Conservation (phyloP, 2,888 invertebrate species). For the Arge pagana region DNA sequence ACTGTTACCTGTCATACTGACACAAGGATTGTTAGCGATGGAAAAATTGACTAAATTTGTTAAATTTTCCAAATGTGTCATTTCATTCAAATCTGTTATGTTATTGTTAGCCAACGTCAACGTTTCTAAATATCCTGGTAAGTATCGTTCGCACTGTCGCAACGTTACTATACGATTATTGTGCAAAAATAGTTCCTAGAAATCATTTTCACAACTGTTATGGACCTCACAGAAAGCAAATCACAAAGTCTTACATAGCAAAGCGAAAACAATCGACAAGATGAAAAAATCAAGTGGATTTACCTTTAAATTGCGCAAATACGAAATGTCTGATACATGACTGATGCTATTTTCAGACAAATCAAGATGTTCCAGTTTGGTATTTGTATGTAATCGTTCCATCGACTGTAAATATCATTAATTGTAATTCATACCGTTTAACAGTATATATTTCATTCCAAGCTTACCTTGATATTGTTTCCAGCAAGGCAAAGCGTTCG, state of each 20-base stretch:
- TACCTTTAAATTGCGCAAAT: slow-evolving; percentile 82
- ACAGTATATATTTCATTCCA: neutral
- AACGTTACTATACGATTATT: slow-evolving; percentile 84
- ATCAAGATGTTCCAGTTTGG: slow-evolving; percentile 81
- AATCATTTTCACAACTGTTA: slow-evolving; percentile 31
- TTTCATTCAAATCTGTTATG: slow-evolving; percentile 83
- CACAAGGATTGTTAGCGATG: slow-evolving; percentile 86
- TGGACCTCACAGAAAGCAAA: slow-evolving; percentile 32
- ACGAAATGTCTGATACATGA: slow-evolving; percentile 82
- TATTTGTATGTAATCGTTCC: slow-evolving; percentile 83
- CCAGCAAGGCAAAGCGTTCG: slow-evolving; percentile 83
- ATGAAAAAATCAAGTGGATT: slow-evolving; percentile 35
- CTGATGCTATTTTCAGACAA: slow-evolving; percentile 88
- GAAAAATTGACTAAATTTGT: slow-evolving; percentile 79
- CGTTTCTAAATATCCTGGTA: slow-evolving; percentile 75
- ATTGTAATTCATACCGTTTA: neutral
- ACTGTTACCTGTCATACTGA: slow-evolving; percentile 75
- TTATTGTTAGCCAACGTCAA: slow-evolving; percentile 83
- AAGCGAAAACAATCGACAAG: slow-evolving; percentile 5
- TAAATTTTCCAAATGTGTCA: slow-evolving; percentile 79
- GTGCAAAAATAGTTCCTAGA: slow-evolving; percentile 81
- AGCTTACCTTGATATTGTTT: slow-evolving; percentile 81
- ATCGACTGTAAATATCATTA: slow-evolving; percentile 65
- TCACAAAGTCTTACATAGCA: neutral
- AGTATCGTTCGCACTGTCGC: slow-evolving; percentile 79